Evolutionary conservation across 2,113 vertebrate genomes (phyloP), one percentile per base, ranked within the genome.

Genomic region (Chauna torquata): DNA sequence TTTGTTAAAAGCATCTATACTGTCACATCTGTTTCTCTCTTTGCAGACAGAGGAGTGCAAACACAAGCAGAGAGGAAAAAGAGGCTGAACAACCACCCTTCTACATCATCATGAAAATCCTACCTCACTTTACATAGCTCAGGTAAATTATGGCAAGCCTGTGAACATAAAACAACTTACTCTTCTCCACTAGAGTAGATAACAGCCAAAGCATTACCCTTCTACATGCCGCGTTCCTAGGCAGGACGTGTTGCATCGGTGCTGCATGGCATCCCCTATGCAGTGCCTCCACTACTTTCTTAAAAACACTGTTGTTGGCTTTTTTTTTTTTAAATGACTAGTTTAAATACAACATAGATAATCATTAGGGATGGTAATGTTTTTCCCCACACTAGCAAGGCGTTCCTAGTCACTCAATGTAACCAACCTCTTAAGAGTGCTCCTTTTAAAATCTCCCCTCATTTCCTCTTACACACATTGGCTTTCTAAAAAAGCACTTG

Each of bases 261-360:
- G n/a, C 15, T n/a, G 34, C n/a, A 30, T 3, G 16, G 38, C 72
- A 61, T 2, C 34, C 4, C 30, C 15, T 36, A 44, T 0, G 4
- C 12, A 5, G 32, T 19, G 40, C 27, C 55, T 75, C 30, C 8
- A 0, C 54, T 6, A 36, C 16, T 86, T 47, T 36, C 50, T 81
- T 83, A 38, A 50, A 86, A 69, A 32, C 40, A 11, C 27, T 45
- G 14, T 18, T 1, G 8, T 4, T 6, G 8, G 6, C 11, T 57
- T 86, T 85, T 52, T n/a, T 52, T n/a, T 59, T 65, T 70, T 86
- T 20, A 45, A 70, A 58, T 12, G 5, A 65, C 3, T 4, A 47
- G 36, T 72, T 81, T 59, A 82, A 91, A 86, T 8, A 45, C 6
- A 76, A 20, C 45, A 45, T 38, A 38, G 14, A 64, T 20, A 81